phyloP scores from a whole-genome alignment of 2,113 vertebrate genomes.

The Ancistrus triradiatus region DNA sequence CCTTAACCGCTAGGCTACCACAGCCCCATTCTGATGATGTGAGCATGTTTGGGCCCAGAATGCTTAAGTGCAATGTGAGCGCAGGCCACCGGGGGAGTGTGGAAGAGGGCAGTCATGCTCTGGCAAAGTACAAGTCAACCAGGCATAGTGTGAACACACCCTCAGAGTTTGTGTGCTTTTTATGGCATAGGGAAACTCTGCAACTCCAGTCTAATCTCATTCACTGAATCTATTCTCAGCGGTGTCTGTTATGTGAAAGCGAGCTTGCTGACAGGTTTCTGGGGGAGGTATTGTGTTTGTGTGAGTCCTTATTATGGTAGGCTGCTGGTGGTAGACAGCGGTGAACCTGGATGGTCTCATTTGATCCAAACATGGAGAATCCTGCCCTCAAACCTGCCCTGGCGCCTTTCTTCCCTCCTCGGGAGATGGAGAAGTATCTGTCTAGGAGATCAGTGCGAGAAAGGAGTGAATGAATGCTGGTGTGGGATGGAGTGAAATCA shows the following conservation, averaged over 20 bases:
- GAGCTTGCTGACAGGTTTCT: conserved; percentile 2
- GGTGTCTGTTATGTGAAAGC: not conserved
- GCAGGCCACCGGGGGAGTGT: no score
- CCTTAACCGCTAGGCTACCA: no score
- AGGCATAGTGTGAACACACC: no score
- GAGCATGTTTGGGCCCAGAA: no score
- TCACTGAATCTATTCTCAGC: not conserved
- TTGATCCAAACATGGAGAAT: conserved; percentile 3
- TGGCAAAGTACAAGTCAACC: no score
- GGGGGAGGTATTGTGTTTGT: not conserved
- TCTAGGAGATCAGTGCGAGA: conserved; percentile 7
- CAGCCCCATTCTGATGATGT: no score
- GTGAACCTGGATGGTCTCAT: not conserved
- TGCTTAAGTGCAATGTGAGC: no score
- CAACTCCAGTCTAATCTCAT: no score
- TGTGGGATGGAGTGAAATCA: not conserved
- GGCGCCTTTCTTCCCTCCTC: not conserved
- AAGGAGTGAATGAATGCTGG: not conserved
- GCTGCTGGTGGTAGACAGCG: no score
- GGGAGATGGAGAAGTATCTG: conserved; percentile 4
- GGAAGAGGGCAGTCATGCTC: no score
- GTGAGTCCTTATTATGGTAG: not conserved
- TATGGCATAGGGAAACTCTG: no score
- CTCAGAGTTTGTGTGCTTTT: no score
- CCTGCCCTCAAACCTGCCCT: conserved; percentile 17